Percentiles rank a stretch among this genome's conserved stretches.
These are phyloP conservation scores for Acheta domesticus DNA, from an alignment of 2,888 invertebrate species.

Conservation along the genomic window DNA sequence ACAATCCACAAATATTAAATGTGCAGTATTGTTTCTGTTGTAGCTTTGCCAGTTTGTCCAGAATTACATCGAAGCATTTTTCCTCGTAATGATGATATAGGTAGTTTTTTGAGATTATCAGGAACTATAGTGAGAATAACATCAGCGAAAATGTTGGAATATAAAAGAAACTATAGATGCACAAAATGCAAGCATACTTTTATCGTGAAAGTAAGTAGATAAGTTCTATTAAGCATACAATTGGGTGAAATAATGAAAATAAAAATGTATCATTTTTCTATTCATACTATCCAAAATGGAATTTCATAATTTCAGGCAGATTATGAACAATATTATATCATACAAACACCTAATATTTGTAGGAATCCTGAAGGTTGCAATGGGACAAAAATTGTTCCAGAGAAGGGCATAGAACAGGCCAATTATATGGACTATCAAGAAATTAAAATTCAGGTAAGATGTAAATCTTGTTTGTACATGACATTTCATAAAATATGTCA, in stretches of 20 bases:
- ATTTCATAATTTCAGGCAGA: conserved; percentile 49
- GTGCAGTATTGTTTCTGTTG: conserved; percentile 36
- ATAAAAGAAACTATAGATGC: conserved; percentile 69
- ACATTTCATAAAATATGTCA: no score
- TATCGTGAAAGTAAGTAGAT: conserved; percentile 54
- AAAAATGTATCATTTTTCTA: no score
- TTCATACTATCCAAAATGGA: no score
- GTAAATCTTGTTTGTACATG: not conserved
- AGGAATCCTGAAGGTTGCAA: conserved; percentile 57
- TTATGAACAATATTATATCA: conserved; percentile 62
- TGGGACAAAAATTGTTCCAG: conserved; percentile 53
- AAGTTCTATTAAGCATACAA: no score
- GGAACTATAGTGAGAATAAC: conserved; percentile 78
- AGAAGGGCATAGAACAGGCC: conserved; percentile 57
- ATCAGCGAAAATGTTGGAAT: conserved; percentile 71
- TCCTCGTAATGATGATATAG: conserved; percentile 68
- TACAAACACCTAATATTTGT: conserved; percentile 55
- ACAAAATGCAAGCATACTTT: conserved; percentile 70
- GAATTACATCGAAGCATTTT: conserved; percentile 63
- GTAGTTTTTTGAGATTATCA: conserved; percentile 68
- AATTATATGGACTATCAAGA: conserved; percentile 81
- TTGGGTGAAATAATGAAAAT: no score
- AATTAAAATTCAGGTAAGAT: conserved; percentile 70
- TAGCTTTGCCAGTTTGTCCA: conserved; percentile 65
- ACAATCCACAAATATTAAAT: no score